Conservation (phyloP, 2,113 vertebrate genomes). For the Hymenochirus boettgeri region DNA sequence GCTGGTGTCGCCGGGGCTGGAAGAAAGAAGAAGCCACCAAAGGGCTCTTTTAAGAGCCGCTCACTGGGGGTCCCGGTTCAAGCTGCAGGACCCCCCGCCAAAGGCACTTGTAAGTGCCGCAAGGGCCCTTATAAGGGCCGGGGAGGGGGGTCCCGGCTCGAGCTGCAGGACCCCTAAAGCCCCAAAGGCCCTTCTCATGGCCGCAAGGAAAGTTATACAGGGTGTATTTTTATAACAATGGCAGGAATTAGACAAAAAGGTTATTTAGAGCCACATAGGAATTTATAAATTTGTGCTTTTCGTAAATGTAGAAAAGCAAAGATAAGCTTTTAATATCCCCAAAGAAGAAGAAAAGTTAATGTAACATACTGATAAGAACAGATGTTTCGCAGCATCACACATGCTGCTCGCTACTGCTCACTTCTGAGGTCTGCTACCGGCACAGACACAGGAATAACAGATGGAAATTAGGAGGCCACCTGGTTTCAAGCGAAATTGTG, state of each 20-base stretch:
- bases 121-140: too few species aligned
- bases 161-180: too few species aligned
- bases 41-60: too few species aligned
- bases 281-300: background rate
- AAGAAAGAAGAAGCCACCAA: too few species aligned
- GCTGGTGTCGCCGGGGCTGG: too few species aligned
- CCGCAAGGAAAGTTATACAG: background rate
- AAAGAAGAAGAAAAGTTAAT: constrained; percentile 22
- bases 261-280: background rate
- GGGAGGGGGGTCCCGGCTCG: too few species aligned
- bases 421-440: constrained; percentile 49
- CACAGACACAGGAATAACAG: constrained; percentile 57
- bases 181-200: too few species aligned
- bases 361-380: constrained; percentile 35
- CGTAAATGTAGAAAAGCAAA: constrained; percentile 1
- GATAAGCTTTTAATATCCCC: constrained; percentile 19
- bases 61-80: too few species aligned
- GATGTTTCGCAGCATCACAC: constrained; percentile 46
- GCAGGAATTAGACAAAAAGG: background rate
- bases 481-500: constrained; percentile 53
- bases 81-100: too few species aligned
- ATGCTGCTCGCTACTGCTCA: constrained; percentile 50
- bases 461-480: constrained; percentile 52
- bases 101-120: too few species aligned
- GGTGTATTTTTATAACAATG: background rate